These are phyloP conservation scores for Intellagama lesueurii DNA, from an alignment of 2,797 vertebrate species.

Conservation along the genomic window DNA sequence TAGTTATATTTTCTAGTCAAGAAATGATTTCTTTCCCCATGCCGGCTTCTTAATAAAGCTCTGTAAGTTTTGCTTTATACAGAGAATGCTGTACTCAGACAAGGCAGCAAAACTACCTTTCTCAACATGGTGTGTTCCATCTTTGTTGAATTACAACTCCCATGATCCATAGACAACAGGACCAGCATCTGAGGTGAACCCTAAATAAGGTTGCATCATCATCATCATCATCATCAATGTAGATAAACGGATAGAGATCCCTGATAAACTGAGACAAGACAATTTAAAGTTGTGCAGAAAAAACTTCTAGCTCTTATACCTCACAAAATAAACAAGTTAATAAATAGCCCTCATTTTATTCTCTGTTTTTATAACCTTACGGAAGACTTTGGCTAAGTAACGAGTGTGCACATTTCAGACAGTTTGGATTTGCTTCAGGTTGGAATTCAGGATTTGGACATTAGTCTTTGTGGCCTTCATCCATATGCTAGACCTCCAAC, in stretches of 20 bases:
- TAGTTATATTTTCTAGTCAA: slow-evolving; percentile 34
- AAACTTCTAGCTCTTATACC: background rate
- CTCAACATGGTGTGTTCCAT: background rate
- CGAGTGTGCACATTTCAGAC: no score
- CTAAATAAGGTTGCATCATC: no score
- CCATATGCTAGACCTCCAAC: no score
- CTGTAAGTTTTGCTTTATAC: background rate
- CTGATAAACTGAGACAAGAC: background rate
- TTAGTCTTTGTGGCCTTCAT: background rate
- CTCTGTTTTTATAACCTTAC: no score
- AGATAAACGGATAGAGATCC: background rate
- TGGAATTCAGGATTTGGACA: background rate
- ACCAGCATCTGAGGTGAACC: background rate
- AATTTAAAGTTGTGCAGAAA: background rate
- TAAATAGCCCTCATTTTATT: no score
- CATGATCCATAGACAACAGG: background rate
- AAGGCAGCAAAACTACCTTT: background rate
- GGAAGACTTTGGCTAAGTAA: no score
- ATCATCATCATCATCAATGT: background rate
- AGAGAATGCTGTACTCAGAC: background rate
- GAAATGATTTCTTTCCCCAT: slow-evolving; percentile 18
- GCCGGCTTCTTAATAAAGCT: slow-evolving; percentile 29
- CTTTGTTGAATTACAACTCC: background rate
- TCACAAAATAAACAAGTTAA: no score
- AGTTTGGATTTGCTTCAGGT: background rate